A percentile compares a stretch with the other conserved stretches of the same genome.
Evolutionary conservation across 2,888 invertebrate species (phyloP).

Genomic region (Coronaproctus castanopsis): DNA sequence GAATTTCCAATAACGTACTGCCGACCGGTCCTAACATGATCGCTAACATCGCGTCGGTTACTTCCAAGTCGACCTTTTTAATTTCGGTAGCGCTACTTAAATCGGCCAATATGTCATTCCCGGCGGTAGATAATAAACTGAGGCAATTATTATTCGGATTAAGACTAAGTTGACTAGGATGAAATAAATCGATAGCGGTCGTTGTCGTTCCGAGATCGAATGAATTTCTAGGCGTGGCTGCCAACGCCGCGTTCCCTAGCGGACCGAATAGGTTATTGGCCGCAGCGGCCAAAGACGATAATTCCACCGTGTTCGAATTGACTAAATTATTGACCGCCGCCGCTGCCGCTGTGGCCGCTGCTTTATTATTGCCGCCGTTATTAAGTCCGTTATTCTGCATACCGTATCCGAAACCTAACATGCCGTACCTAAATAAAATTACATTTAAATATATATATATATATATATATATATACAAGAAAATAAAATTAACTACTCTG

Average conservation of each 20-base stretch:
- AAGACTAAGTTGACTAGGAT: conserved; percentile 12
- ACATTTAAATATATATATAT: too few relatives aligned
- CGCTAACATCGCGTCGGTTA: conserved; percentile 88
- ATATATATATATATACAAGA: too few relatives aligned
- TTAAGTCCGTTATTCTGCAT: conserved; percentile 24
- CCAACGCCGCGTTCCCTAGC: conserved; percentile 13
- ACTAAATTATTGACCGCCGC: conserved; percentile 2
- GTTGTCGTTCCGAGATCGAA: conserved; percentile 11
- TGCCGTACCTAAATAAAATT: conserved; percentile 32
- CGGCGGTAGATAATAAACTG: neutral
- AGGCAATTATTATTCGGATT: conserved; percentile 10
- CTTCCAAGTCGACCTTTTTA: conserved; percentile 72
- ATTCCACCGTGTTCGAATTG: conserved; percentile 3
- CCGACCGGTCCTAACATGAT: conserved; percentile 93
- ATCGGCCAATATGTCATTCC: conserved; percentile 1
- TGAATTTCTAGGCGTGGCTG: conserved; percentile 8
- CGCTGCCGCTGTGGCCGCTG: conserved; percentile 1
- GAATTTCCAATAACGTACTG: conserved; percentile 88
- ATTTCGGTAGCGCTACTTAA: conserved; percentile 39
- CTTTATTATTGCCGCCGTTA: neutral
- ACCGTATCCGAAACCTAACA: conserved; percentile 62
- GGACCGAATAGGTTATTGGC: conserved; percentile 14
- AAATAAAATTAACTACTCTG: neutral
- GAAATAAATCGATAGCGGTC: conserved; percentile 11
- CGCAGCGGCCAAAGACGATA: conserved; percentile 3